Base-by-base conservation (phyloP, 2,113 vertebrate species). In the Microcebus ravelobensis region DNA sequence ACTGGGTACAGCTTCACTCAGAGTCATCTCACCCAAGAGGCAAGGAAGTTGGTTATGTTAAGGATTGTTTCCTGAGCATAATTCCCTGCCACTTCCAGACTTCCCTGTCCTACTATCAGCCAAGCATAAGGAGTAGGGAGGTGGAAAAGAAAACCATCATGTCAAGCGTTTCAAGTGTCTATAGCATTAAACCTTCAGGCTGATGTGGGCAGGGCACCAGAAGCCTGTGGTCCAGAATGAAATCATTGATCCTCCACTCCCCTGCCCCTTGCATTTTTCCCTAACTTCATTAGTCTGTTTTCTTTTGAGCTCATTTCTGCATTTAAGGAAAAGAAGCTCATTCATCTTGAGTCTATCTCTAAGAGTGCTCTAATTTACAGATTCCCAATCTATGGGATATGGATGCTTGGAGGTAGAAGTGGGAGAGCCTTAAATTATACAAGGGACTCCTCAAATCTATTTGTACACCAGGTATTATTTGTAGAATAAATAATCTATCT, bases 401-500 rank as follows among this genome's bases (percentile, higher is more conserved):
- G 70, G 48, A 73, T 23, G 0, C 34, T 36, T 63, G 52, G 57
- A 59, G 25, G 13, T 48, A 18, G 42, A 31, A 83, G 10, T 77
- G 31, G 61, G 29, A 45, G 18, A 84, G 81, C 39, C 57, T 89
- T 45, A 29, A 31, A 59, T 68, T 87, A 50, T n/a, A 55, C 34
- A 79, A 82, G 6, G 27, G 11, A 79, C 52, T 59, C 29, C n/a
- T 70, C 31, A 91, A 85, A 71, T 48, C 48, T 74, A 42, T 71
- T 70, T 63, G 82, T 63, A 76, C 14, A 67, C n/a, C 59, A 84
- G 57, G 39, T 27, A 34, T 57, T 63, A 73, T 73, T 21, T 52
- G n/a, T 45, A 50, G 8, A 87, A 91, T 80, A 67, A 76, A 84
- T n/a, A 65, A 76, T 80, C 71, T 77, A 94, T 76, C n/a, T 93